These are phyloP conservation scores for Saccostrea echinata DNA, from an alignment of 1,140 invertebrate genomes.

Conservation along the genomic window DNA sequence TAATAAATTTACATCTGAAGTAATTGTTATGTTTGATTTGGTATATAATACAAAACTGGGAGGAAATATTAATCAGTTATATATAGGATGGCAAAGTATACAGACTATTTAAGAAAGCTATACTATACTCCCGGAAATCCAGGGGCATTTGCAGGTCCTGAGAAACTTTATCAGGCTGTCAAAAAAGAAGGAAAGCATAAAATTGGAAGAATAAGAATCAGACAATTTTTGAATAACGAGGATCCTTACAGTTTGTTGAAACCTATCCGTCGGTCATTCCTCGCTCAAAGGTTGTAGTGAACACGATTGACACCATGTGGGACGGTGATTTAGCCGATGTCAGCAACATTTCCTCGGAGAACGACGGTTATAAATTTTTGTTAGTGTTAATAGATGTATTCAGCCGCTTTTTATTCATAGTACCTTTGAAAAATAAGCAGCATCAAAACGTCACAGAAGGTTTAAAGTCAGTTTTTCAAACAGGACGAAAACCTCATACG, in stretches of 20 bases:
- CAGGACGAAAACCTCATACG: slow-evolving; percentile 31
- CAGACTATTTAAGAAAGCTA: slow-evolving; percentile 38
- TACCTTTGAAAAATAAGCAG: slow-evolving; percentile 44
- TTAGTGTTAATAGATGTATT: slow-evolving; percentile 52
- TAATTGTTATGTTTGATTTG: not conserved
- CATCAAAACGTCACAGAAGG: slow-evolving; percentile 28
- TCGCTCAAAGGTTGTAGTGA: slow-evolving; percentile 39
- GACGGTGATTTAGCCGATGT: slow-evolving; percentile 48
- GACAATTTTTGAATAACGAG: slow-evolving; percentile 39
- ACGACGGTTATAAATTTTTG: slow-evolving; percentile 42
- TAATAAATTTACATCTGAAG: not conserved
- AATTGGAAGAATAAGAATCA: slow-evolving; percentile 39
- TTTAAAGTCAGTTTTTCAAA: slow-evolving; percentile 34
- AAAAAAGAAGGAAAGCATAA: slow-evolving; percentile 46
- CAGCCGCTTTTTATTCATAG: slow-evolving; percentile 37
- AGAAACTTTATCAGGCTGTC: slow-evolving; percentile 44
- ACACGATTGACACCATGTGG: slow-evolving; percentile 43
- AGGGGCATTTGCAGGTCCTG: slow-evolving; percentile 38
- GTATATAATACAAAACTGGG: not conserved
- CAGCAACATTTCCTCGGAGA: slow-evolving; percentile 8
- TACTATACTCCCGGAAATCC: slow-evolving; percentile 39
- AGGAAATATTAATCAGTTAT: not conserved
- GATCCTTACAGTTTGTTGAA: slow-evolving; percentile 42
- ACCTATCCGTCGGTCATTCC: slow-evolving; percentile 24
- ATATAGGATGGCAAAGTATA: slow-evolving; percentile 20